A percentile compares a stretch with the other conserved stretches of the same genome.
phyloP scores from a whole-genome alignment of 1,140 invertebrate species.

The Contarinia nasturtii region DNA sequence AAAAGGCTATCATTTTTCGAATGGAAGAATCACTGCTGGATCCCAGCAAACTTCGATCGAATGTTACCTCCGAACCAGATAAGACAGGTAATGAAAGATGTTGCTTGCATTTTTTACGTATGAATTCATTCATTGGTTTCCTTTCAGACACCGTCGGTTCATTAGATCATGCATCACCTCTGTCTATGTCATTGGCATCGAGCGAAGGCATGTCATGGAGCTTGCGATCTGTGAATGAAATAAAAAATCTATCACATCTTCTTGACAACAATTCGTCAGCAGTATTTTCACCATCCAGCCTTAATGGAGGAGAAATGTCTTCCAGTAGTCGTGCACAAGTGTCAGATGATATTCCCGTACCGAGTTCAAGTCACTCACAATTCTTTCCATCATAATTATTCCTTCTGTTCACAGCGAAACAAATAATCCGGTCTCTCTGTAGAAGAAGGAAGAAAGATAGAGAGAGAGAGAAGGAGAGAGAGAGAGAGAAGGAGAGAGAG shows the following conservation, averaged over 20 bases:
- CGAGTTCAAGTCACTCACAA: not conserved
- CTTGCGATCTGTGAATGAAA: slow-evolving; percentile 19
- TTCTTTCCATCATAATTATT: no score
- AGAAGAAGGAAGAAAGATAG: no score
- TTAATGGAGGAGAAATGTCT: not conserved
- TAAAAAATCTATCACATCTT: slow-evolving; percentile 25
- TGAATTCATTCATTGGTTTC: not conserved
- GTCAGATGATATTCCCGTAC: slow-evolving; percentile 1
- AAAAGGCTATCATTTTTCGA: slow-evolving; percentile 42
- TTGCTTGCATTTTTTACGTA: not conserved
- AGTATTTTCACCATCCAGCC: not conserved
- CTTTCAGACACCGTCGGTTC: slow-evolving; percentile 27
- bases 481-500: no score
- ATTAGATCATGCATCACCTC: slow-evolving; percentile 26
- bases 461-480: no score
- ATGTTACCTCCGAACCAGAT: slow-evolving; percentile 19
- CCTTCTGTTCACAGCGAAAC: no score
- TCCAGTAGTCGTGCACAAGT: not conserved
- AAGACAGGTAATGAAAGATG: slow-evolving; percentile 13
- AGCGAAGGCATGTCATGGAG: slow-evolving; percentile 30
- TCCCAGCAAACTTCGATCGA: slow-evolving; percentile 31
- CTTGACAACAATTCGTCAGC: not conserved
- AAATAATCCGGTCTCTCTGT: no score
- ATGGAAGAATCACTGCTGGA: slow-evolving; percentile 47
- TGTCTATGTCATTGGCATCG: slow-evolving; percentile 31